Evolutionary conservation across 2,113 vertebrate species (phyloP).

Genomic region (Clarias gariepinus): DNA sequence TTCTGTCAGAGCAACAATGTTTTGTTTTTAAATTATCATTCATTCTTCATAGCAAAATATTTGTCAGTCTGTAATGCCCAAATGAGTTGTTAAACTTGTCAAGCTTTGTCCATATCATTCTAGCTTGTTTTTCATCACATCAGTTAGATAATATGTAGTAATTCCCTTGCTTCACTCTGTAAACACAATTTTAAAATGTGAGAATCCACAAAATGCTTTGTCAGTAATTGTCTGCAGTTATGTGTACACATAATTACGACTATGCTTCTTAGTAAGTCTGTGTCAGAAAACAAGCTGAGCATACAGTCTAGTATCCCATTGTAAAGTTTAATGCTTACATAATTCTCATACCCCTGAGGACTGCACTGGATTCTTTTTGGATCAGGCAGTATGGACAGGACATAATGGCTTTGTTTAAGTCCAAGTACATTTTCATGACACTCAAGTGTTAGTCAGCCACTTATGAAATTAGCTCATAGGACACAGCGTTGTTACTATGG

Average conservation of each 20-base stretch:
- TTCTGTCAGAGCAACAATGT: constrained; percentile 35
- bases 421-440: constrained; percentile 33
- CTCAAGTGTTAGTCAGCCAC: constrained; percentile 28
- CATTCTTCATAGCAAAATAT: constrained; percentile 39
- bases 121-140: constrained; percentile 47
- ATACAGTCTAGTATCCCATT: constrained; percentile 13
- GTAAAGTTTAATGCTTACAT: constrained; percentile 18
- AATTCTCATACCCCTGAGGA: constrained; percentile 15
- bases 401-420: constrained; percentile 17
- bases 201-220: constrained; percentile 51
- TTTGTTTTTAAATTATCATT: constrained; percentile 26
- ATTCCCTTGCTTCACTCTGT: constrained; percentile 54
- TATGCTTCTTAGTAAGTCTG: constrained; percentile 9
- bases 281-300: constrained; percentile 34
- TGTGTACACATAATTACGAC: constrained; percentile 56
- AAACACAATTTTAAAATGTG: constrained; percentile 50
- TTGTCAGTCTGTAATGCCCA: constrained; percentile 30
- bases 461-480: constrained; percentile 44
- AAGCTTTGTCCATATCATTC: constrained; percentile 36
- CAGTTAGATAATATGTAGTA: constrained; percentile 52
- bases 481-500: constrained; percentile 55
- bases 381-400: constrained; percentile 38
- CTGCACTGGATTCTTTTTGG: constrained; percentile 21
- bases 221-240: constrained; percentile 53
- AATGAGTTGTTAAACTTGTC: constrained; percentile 32